Percentiles rank a stretch among this genome's conserved stretches.
These are phyloP conservation scores for Progne subis DNA, from an alignment of 2,113 vertebrate species.

Conservation along the genomic window DNA sequence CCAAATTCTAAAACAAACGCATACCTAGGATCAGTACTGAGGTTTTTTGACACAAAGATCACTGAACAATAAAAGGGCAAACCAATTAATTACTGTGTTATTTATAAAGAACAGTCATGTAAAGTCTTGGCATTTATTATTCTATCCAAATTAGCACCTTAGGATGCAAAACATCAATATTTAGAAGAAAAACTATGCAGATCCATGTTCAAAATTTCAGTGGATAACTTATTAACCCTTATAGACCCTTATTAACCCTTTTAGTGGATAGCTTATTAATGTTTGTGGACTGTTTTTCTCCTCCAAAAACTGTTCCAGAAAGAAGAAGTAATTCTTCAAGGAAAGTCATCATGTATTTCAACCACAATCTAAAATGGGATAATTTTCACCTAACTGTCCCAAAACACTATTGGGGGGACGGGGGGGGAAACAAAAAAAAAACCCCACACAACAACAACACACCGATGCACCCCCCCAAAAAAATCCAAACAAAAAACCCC, in stretches of 20 bases:
- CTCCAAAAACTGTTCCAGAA: neutral
- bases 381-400: neutral
- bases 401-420: neutral
- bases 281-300: neutral
- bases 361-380: neutral
- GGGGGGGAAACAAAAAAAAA: neutral
- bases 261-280: neutral
- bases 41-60: neutral
- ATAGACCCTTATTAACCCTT: too few relatives aligned
- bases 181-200: neutral
- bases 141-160: neutral
- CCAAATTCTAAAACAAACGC: neutral
- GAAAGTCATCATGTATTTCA: neutral
- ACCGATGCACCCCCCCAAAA: too few relatives aligned
- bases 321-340: neutral
- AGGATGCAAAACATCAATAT: neutral
- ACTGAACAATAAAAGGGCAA: neutral
- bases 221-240: too few relatives aligned
- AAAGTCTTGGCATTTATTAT: neutral
- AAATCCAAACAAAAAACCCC: too few relatives aligned
- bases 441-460: too few relatives aligned
- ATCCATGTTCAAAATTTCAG: neutral
- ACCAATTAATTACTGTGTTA: neutral
- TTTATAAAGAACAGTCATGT: neutral
- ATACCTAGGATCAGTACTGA: neutral